Evolutionary conservation across 2,888 invertebrate species (phyloP).

Genomic region (Carabus problematicus): DNA sequence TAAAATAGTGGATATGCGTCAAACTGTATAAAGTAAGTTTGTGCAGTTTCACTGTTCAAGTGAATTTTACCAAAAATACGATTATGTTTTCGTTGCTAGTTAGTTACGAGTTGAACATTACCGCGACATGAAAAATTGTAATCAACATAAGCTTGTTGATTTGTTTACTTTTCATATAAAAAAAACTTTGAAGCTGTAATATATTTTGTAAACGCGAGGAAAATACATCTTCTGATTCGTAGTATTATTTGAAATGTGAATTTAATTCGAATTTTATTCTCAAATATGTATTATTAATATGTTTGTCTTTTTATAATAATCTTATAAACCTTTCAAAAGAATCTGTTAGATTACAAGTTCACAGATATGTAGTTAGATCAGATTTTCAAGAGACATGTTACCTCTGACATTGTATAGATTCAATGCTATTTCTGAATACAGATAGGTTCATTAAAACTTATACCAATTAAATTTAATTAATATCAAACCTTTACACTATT

Average conservation of each 20-base stretch:
- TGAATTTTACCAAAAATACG: not conserved
- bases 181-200: not conserved
- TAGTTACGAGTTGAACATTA: not conserved
- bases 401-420: too few relatives aligned
- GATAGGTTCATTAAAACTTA: constrained; percentile 43
- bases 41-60: not conserved
- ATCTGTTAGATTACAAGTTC: too few relatives aligned
- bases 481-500: constrained; percentile 13
- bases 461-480: constrained; percentile 44
- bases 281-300: too few relatives aligned
- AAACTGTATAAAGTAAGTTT: constrained; percentile 7
- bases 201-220: too few relatives aligned
- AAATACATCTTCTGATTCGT: too few relatives aligned
- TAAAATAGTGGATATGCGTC: constrained; percentile 1
- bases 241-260: too few relatives aligned
- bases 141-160: constrained; percentile 3
- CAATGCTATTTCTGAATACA: constrained; percentile 6
- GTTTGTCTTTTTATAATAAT: too few relatives aligned
- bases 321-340: too few relatives aligned
- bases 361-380: too few relatives aligned
- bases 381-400: too few relatives aligned
- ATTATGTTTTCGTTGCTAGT: not conserved
- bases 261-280: too few relatives aligned
- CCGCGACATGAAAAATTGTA: constrained; percentile 6
- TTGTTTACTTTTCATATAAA: not conserved